These are phyloP conservation scores for Sycophila sp. DNA, from an alignment of 1,140 invertebrate species.

Conservation along the genomic window DNA sequence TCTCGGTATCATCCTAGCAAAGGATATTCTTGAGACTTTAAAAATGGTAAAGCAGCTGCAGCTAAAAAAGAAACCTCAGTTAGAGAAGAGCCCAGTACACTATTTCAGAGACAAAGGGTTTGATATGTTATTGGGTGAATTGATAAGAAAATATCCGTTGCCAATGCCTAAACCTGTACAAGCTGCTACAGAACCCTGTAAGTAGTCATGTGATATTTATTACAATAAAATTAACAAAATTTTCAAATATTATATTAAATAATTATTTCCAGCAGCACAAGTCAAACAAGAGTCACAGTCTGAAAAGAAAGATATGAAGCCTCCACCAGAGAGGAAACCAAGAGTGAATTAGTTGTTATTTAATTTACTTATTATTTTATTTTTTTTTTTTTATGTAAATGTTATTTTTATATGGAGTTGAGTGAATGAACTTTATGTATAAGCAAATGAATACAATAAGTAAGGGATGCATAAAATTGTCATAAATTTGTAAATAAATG, in stretches of 20 bases:
- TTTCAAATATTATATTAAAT: background rate
- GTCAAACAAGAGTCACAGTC: conserved; percentile 74
- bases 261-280: conserved; percentile 73
- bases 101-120: conserved; percentile 94
- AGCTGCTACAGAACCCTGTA: conserved; percentile 62
- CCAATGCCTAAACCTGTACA: conserved; percentile 73
- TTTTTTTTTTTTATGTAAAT: background rate
- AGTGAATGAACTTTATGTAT: conserved; percentile 5
- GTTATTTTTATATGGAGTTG: conserved; percentile 14
- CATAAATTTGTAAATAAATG: background rate
- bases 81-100: conserved; percentile 88
- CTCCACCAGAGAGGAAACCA: conserved; percentile 87
- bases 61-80: conserved; percentile 75
- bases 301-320: conserved; percentile 83
- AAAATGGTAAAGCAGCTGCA: conserved; percentile 73
- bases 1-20: conserved; percentile 95
- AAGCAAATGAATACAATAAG: conserved; percentile 3
- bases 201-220: conserved; percentile 11
- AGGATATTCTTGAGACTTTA: conserved; percentile 97
- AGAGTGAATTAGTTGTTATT: conserved; percentile 58
- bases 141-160: conserved; percentile 89
- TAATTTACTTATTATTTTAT: background rate
- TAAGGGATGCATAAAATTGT: background rate
- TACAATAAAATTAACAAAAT: conserved; percentile 10
- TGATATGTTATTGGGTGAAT: conserved; percentile 89